Evolutionary conservation across 2,113 vertebrate species (phyloP), one percentile per base, ranked within the genome.

Genomic region (Alouatta palliata): DNA sequence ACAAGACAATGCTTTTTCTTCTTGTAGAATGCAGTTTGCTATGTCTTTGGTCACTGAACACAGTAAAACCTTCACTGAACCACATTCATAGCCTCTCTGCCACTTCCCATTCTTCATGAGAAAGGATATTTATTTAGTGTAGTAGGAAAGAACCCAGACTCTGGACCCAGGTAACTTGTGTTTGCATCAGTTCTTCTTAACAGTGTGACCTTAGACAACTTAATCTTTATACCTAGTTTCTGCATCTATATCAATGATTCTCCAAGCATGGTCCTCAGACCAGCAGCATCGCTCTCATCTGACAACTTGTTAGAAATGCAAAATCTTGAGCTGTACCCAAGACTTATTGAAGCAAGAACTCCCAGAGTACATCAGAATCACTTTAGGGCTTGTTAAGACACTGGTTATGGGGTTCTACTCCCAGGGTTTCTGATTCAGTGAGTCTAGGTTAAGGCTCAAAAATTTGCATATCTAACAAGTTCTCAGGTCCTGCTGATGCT

Each of bases 391-490:
- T 68, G 17, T 56, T 80, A 71, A 86, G 88, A 68, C 23, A 17
- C n/a, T 89, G 30, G 19, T 23, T 88, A 19, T 58, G 7, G 61
- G 23, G 8, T 35, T 81, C 58, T 52, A 25, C 2, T 49, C 43
- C 16, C 11, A 87, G 45, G 4, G 11, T 86, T 90, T 94, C 89
- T 93, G 76, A 68, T 37, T 90, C 76, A 75, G 70, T 58, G 84
- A 11, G 40, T 89, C 43, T 37, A 94, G 84, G 25, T 40, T n/a
- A 35, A 45, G 37, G 14, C 32, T 80, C 27, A 79, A 43, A 27
- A 54, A 90, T 93, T 61, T 93, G 52, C 86, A 87, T 87, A 95
- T 96, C 81, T 94, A 40, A 49, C 40, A 83, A 32, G 61, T 35
- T 81, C 11, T 91, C 11, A 35, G 91, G n/a, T 61, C 77, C 23